Conservation (phyloP, 2,888 invertebrate species). For the Hedychridium roseum region DNA sequence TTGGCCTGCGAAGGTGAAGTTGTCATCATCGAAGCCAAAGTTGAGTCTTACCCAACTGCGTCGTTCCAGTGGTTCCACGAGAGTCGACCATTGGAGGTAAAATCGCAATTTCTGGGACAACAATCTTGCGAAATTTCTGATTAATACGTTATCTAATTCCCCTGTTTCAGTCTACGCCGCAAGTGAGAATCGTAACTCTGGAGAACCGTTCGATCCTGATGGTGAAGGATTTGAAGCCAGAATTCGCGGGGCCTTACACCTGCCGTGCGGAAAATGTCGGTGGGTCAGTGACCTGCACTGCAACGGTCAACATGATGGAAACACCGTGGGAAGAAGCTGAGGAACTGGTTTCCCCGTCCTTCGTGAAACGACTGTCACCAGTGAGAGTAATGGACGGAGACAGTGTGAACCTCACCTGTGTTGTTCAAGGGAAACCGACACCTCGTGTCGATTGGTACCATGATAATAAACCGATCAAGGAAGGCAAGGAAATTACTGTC, state of each 20-base stretch:
- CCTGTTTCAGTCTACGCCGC: conserved; percentile 68
- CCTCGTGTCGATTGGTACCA: conserved; percentile 86
- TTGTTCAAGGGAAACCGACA: conserved; percentile 79
- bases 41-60: conserved; percentile 79
- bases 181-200: conserved; percentile 76
- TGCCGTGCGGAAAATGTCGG: conserved; percentile 90
- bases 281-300: conserved; percentile 88
- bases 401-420: conserved; percentile 77
- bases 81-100: conserved; percentile 72
- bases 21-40: conserved; percentile 79
- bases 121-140: background rate
- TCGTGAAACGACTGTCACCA: conserved; percentile 77
- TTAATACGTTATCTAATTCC: conserved; percentile 7
- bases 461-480: conserved; percentile 74
- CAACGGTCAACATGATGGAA: conserved; percentile 73
- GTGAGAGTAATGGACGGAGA: conserved; percentile 91
- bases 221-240: conserved; percentile 75
- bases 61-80: conserved; percentile 90
- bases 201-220: conserved; percentile 83
- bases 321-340: conserved; percentile 69
- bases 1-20: conserved; percentile 77
- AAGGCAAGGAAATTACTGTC: conserved; percentile 80
- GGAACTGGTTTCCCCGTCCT: conserved; percentile 77
- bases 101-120: background rate
- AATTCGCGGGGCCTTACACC: conserved; percentile 80